Conservation (phyloP, 2,113 vertebrate genomes). For the Mobula hypostoma region DNA sequence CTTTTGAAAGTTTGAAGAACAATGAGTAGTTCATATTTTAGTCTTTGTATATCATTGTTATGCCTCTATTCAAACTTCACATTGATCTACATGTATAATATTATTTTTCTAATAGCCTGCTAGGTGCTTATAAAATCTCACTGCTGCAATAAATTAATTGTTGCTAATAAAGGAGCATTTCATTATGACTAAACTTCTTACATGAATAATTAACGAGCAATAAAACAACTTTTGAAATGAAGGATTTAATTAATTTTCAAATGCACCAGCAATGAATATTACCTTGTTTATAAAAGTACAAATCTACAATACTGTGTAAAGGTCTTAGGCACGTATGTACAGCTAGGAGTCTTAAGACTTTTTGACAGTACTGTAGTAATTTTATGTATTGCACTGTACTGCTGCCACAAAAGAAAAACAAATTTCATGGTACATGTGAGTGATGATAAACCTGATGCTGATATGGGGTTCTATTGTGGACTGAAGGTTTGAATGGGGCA, state of each 20-base stretch:
- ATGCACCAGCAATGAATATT: background rate
- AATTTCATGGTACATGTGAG: too few relatives aligned
- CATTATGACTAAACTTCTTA: background rate
- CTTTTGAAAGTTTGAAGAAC: background rate
- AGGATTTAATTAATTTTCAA: background rate
- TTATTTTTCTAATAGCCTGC: background rate
- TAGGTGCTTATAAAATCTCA: background rate
- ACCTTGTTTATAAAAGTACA: background rate
- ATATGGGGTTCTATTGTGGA: too few relatives aligned
- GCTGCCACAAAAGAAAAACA: too few relatives aligned
- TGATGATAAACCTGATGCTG: too few relatives aligned
- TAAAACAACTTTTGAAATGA: background rate
- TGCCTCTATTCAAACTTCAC: background rate
- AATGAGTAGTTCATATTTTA: background rate
- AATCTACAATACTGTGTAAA: background rate
- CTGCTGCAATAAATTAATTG: background rate
- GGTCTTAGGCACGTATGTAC: too few relatives aligned
- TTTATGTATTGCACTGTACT: too few relatives aligned
- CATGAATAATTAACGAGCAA: constrained; percentile 11
- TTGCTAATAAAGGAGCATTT: background rate
- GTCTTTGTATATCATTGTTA: background rate
- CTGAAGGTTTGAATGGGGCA: too few relatives aligned
- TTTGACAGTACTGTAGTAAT: too few relatives aligned
- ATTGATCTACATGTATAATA: background rate
- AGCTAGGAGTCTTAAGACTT: too few relatives aligned